Conservation (phyloP, 2,888 invertebrate genomes). For the Torymus aiolomorphi region DNA sequence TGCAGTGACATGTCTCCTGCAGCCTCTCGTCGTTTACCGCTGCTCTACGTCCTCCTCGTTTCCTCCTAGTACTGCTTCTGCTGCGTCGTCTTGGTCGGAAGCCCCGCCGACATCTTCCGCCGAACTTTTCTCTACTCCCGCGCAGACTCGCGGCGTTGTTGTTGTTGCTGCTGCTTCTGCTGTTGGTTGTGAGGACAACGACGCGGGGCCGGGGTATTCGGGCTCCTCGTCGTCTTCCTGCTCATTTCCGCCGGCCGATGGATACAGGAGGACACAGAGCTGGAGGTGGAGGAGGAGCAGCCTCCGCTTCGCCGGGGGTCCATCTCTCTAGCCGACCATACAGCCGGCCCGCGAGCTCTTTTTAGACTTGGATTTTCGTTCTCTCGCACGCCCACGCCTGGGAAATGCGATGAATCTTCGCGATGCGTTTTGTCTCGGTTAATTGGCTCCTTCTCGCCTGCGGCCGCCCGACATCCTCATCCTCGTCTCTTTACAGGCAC, state of each 20-base stretch:
- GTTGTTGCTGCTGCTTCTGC: conserved; percentile 6
- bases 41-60: not conserved
- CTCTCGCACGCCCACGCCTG: too few species aligned
- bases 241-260: not conserved
- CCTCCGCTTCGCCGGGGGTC: not conserved
- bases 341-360: not conserved
- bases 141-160: not conserved
- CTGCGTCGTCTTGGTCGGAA: conserved; percentile 30
- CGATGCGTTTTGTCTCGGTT: too few species aligned
- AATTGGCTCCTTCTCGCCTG: too few species aligned
- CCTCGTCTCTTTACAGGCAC: too few species aligned
- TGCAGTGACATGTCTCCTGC: conserved; percentile 72
- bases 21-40: conserved; percentile 49
- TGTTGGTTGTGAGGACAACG: not conserved
- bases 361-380: not conserved
- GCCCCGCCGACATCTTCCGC: conserved; percentile 35
- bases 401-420: too few species aligned
- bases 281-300: too few species aligned
- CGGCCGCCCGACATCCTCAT: too few species aligned
- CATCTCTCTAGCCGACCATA: conserved; percentile 1
- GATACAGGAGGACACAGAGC: not conserved
- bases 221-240: conserved; percentile 9
- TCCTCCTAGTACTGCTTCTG: not conserved
- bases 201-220: not conserved
- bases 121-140: not conserved